Base-by-base conservation (phyloP, 2,888 invertebrate genomes). In the Antitype chi region DNA sequence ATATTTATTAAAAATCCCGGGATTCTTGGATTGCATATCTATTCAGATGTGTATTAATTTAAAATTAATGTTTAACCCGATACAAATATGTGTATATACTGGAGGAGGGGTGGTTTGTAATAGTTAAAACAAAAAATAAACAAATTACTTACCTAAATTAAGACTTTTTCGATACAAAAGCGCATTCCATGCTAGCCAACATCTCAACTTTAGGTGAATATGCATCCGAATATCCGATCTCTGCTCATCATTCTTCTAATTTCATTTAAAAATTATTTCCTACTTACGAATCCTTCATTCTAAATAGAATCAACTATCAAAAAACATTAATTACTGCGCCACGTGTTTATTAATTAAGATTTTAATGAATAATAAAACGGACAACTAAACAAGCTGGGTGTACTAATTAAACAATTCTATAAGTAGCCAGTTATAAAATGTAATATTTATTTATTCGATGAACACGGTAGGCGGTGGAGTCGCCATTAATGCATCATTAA, bases 401-500 rank as follows among this genome's bases (percentile, higher is more conserved):
- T 59, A 73, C 74, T 87, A 87, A 87, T 88, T 85, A 84, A 88
- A 85, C 81, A 79, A 84, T 85, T 84, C 74, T 87, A 76, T 85
- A 85, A 82, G 85, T 85, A 87, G 84, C 82, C 76, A 49, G 81
- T 81, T 67, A 78, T 83, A 85, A 87, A 86, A 75, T 69, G 57
- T 64, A 76, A 72, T 85, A 81, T 81, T 87, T 87, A 87, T 84
- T 80, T 78, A 70, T 74, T 63, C 23, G 53, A 52, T 72, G 60
- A 81, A 83, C 81, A 79, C 83, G 63, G 85, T 87, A 88, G 88
- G 88, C 80, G 85, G 87, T 76, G 43, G 59, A 70, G 62, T 66
- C 55, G 70, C 64, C 72, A 67, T 80, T 74, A 80, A 68, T 68
- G 74, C 73, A 70, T 74, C 70, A 81, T 79, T 74, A 87, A 87